Percentiles rank a stretch among this genome's conserved stretches.
Evolutionary conservation across 1,140 invertebrate genomes (phyloP).

Genomic region (Argopecten irradians): DNA sequence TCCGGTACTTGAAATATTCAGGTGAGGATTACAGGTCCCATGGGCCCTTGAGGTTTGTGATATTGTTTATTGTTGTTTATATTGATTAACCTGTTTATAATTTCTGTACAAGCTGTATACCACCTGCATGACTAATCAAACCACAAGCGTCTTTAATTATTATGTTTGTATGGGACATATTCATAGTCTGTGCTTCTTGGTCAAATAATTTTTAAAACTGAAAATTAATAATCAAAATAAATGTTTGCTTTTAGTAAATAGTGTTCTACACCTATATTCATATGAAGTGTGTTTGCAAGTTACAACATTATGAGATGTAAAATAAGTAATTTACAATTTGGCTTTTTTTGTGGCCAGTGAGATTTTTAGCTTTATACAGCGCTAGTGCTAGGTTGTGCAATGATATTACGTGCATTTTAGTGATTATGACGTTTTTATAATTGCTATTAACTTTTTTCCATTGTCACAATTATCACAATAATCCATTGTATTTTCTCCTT

Average conservation of each 20-base stretch:
- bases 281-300: background rate
- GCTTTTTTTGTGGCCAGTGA: slow-evolving; percentile 14
- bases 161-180: background rate
- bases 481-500: no score
- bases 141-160: background rate
- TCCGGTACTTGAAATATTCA: no score
- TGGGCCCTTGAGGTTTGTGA: background rate
- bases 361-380: background rate
- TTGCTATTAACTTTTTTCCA: no score
- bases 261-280: background rate
- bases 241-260: background rate
- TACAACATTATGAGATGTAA: background rate
- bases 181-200: background rate
- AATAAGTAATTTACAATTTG: background rate
- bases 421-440: background rate
- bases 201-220: background rate
- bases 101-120: background rate
- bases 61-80: background rate
- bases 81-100: background rate
- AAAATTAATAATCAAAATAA: background rate
- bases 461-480: no score
- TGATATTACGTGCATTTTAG: background rate
- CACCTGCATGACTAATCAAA: slow-evolving; percentile 21
- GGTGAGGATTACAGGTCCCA: no score
- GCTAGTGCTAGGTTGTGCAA: background rate